Conservation (phyloP, 1,140 invertebrate species). For the Heliconius hewitsoni region DNA sequence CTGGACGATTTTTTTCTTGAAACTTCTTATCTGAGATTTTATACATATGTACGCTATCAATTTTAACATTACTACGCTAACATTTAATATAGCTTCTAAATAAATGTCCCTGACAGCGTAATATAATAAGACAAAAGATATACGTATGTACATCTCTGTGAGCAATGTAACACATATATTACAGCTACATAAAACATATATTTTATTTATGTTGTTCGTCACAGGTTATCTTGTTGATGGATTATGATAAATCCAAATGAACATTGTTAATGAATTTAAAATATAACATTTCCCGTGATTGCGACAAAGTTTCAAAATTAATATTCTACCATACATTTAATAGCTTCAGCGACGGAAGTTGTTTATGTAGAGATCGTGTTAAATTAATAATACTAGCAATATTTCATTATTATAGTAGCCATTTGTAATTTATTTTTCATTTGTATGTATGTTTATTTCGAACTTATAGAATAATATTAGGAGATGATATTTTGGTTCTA, state of each 20-base stretch:
- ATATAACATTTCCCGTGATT: slow-evolving; percentile 30
- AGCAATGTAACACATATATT: too few species aligned
- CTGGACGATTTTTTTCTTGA: neutral
- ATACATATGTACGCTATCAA: neutral
- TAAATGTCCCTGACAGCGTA: neutral
- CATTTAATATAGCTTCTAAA: neutral
- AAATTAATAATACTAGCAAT: slow-evolving; percentile 11
- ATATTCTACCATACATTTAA: slow-evolving; percentile 12
- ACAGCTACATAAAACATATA: too few species aligned
- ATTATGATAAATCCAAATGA: neutral
- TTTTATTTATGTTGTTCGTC: too few species aligned
- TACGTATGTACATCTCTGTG: too few species aligned
- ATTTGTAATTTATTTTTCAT: neutral
- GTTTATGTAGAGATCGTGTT: slow-evolving; percentile 6
- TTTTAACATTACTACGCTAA: too few species aligned
- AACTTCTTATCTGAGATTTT: neutral
- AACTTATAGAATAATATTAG: too few species aligned
- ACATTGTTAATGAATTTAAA: slow-evolving; percentile 23
- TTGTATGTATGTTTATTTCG: neutral
- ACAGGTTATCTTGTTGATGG: neutral
- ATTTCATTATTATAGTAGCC: neutral
- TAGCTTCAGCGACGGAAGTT: slow-evolving; percentile 25
- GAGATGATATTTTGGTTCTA: too few species aligned
- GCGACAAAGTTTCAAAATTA: slow-evolving; percentile 14
- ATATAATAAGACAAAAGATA: too few species aligned